phyloP scores from a whole-genome alignment of 2,888 invertebrate genomes.

The Agrotis ipsilon region DNA sequence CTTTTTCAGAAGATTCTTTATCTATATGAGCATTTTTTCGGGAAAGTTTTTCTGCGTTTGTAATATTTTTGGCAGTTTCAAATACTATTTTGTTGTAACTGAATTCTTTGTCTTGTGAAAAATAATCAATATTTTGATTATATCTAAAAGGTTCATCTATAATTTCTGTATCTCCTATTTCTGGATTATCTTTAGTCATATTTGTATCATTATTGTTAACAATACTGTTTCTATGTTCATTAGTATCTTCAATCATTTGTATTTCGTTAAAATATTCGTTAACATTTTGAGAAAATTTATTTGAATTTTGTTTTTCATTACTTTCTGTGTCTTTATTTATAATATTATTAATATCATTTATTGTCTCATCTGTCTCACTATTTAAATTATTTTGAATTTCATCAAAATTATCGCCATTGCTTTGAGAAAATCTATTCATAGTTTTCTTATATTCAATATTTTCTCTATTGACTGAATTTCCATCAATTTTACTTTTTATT shows the following conservation, averaged over 20 bases:
- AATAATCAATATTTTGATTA: background rate
- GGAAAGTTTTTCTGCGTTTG: background rate
- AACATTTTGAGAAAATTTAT: conserved; percentile 40
- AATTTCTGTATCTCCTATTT: background rate
- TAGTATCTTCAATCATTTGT: conserved; percentile 16
- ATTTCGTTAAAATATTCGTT: conserved; percentile 49
- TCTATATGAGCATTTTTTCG: background rate
- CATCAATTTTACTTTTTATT: background rate
- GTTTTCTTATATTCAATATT: conserved; percentile 22
- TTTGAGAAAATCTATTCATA: conserved; percentile 23
- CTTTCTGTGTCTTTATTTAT: conserved; percentile 6
- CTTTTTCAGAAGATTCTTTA: background rate
- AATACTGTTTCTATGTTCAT: background rate
- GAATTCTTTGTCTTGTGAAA: background rate
- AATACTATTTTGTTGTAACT: background rate
- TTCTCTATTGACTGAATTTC: background rate
- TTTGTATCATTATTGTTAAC: background rate
- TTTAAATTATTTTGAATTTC: background rate
- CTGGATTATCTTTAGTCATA: background rate
- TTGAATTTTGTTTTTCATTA: background rate
- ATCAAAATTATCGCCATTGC: conserved; percentile 13
- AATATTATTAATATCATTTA: background rate
- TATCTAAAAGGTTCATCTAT: background rate
- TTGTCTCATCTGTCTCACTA: background rate
- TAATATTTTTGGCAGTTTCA: background rate